phyloP scores from a whole-genome alignment of 2,797 vertebrate genomes.

The Avahi laniger region DNA sequence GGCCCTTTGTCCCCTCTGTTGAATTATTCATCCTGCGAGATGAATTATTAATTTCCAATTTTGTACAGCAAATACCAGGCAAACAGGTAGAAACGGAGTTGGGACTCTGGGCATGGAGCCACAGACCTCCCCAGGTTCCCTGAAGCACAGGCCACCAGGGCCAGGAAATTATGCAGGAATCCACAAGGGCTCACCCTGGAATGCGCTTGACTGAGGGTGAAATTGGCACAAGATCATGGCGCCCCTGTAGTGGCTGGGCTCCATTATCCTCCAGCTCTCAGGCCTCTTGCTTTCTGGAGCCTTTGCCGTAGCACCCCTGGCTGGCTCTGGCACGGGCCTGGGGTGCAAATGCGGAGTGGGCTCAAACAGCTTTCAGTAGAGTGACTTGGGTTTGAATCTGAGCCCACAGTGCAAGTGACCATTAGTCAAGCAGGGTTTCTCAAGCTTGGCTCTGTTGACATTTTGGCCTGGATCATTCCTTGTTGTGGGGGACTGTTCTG shows the following conservation, averaged over 20 bases:
- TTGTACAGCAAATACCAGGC: constrained; percentile 48
- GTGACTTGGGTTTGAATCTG: neutral
- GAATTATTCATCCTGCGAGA: constrained; percentile 63
- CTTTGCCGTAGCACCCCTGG: neutral
- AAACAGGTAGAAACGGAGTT: constrained; percentile 31
- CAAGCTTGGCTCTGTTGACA: neutral
- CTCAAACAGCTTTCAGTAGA: neutral
- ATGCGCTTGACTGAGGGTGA: neutral
- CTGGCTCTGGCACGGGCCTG: neutral
- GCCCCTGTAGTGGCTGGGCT: neutral
- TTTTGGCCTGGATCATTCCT: neutral
- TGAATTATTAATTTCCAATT: constrained; percentile 77
- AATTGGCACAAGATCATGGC: neutral
- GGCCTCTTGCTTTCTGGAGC: neutral
- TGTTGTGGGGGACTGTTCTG: neutral
- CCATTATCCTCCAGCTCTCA: neutral
- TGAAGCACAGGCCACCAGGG: constrained; percentile 9
- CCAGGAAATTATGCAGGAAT: constrained; percentile 69
- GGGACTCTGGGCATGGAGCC: constrained; percentile 34
- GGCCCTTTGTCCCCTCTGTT: constrained; percentile 13
- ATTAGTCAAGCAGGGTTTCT: neutral
- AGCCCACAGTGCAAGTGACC: neutral
- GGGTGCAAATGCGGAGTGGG: neutral
- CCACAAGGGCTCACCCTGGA: constrained; percentile 18
- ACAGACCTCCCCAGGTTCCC: constrained; percentile 3